Conservation (phyloP, 2,113 vertebrate genomes). For the Catharus minimus region DNA sequence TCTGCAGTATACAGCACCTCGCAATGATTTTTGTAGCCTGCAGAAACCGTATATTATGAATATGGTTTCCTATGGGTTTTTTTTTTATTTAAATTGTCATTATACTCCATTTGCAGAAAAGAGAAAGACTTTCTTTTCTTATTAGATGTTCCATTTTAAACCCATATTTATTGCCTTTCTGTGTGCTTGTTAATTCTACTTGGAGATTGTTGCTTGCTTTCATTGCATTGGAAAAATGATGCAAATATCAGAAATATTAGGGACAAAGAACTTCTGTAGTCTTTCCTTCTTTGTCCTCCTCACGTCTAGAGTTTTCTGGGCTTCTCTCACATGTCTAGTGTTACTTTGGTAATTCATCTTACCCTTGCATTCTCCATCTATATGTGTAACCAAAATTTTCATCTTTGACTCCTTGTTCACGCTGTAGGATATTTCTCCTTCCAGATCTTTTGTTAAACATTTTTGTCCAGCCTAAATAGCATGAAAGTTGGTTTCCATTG, state of each 20-base stretch:
- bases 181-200: conserved; percentile 10
- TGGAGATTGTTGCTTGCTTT: conserved; percentile 15
- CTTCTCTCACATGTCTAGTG: not conserved
- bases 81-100: conserved; percentile 37
- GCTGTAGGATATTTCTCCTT: not conserved
- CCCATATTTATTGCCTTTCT: conserved; percentile 21
- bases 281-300: rapidly evolving
- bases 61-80: conserved; percentile 40
- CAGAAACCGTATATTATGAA: conserved; percentile 47
- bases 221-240: not conserved
- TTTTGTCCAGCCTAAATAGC: not conserved
- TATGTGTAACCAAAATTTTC: not conserved
- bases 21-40: conserved; percentile 54
- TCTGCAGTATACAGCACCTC: conserved; percentile 42
- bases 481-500: not conserved
- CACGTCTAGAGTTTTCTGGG: not conserved
- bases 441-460: not conserved
- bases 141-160: conserved; percentile 11
- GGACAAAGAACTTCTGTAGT: not conserved
- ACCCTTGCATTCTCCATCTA: not conserved
- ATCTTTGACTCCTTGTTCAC: not conserved
- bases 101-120: conserved; percentile 19
- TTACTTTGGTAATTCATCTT: not conserved
- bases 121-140: conserved; percentile 26
- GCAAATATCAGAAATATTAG: not conserved